phyloP scores from a whole-genome alignment of 92 coral and sea anemone genomes.

The Actinostola sp. region DNA sequence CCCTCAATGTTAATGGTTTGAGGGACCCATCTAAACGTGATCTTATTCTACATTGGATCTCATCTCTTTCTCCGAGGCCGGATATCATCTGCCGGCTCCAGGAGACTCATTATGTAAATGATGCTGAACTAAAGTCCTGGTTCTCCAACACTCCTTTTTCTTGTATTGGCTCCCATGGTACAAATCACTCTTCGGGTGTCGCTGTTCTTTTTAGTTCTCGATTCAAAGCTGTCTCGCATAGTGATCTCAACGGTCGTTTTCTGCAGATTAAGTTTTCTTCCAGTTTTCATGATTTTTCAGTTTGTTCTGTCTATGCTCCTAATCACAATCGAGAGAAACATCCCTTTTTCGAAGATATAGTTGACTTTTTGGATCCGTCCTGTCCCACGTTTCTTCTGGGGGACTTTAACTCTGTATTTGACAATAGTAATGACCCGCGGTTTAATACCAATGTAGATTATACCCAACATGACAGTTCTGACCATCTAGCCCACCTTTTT shows the following conservation, averaged over 20 bases:
- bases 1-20: conserved; percentile 46
- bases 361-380: not conserved
- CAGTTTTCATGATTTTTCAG: not conserved
- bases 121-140: conserved; percentile 14
- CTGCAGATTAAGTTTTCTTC: not conserved
- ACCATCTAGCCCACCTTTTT: conserved; percentile 7
- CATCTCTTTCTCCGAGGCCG: not conserved
- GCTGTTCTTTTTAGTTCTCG: conserved; percentile 22
- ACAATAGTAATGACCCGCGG: conserved; percentile 33
- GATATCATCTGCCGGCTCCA: conserved; percentile 42
- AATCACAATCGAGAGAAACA: conserved; percentile 37
- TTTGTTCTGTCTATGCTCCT: conserved; percentile 55
- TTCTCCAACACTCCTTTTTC: conserved; percentile 11
- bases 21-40: conserved; percentile 11
- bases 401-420: conserved; percentile 60
- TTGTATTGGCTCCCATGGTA: conserved; percentile 1
- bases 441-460: conserved; percentile 12
- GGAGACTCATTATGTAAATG: conserved; percentile 28
- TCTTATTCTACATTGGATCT: conserved; percentile 33
- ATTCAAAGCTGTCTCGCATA: not conserved
- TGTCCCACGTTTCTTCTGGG: conserved; percentile 37
- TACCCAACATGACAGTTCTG: conserved; percentile 3
- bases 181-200: conserved; percentile 29
- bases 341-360: conserved; percentile 13
- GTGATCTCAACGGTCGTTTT: conserved; percentile 33